Evolutionary conservation across 2,888 invertebrate species (phyloP), one percentile per base, ranked within the genome.

Genomic region (Epinotia demarniana): DNA sequence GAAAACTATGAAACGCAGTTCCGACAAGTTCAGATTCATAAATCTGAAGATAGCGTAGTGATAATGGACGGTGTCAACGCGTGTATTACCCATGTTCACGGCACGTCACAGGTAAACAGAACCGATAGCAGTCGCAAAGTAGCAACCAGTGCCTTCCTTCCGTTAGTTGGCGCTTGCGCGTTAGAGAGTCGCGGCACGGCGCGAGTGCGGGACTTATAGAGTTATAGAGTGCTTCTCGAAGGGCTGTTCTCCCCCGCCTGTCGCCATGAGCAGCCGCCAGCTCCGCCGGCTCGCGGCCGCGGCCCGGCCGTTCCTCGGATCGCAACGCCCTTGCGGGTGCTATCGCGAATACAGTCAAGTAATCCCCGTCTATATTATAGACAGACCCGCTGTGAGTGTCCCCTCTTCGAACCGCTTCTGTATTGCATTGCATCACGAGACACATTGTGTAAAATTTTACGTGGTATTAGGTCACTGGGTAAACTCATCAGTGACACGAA

Each of bases 101-200:
- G 61, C 55, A 55, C 72, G 72, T 75, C 75, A 75, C 71, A 75
- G 75, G 75, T 85, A 85, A 86, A 88, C 84, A 86, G 90, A 91
- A 49, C 16, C 91, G 92, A 88, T 84, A 82, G 83, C 43, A 83
- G 82, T 83, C 80, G 81, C 79, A 82, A 81, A 83, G 82, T 83
- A 80, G 81, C 79, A 82, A 81, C 81, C 82, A 84, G 81, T 75
- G 73, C 16, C 43, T 69, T 60, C 60, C 67, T 64, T 75, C 84
- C 82, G 83, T 83, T 85, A 91, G 92, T 92, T 85, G 80, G 84
- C 93, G 92, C 92, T 80, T 92, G 94, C 93, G 93, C 91, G 87
- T 82, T 81, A 81, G 53, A 78, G 79, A 77, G 80, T 84, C 77
- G 79, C 84, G 80, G 80, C 80, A 87, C 80, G 82, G 85, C 87